phyloP scores from a whole-genome alignment of 1,140 invertebrate species.

The Cotesia glomerata region DNA sequence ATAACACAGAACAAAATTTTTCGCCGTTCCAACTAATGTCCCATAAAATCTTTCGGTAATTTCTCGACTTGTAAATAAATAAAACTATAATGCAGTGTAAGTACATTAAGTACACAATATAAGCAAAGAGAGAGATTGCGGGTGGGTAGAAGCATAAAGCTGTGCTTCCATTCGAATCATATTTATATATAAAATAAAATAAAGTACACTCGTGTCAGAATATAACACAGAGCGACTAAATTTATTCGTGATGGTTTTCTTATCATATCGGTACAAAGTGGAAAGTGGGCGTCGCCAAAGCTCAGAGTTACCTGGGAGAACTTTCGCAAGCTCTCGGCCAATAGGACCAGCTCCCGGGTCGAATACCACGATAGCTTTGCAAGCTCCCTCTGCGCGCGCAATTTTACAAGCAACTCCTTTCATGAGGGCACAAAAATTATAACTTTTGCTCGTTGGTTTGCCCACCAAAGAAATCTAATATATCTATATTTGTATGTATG shows the following conservation, averaged over 20 bases:
- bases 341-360: constrained; percentile 39
- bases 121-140: too few relatives aligned
- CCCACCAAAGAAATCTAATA: too few relatives aligned
- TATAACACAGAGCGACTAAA: constrained; percentile 46
- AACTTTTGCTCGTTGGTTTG: constrained; percentile 25
- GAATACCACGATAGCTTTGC: background rate
- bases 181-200: too few relatives aligned
- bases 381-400: constrained; percentile 29
- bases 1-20: background rate
- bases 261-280: constrained; percentile 30
- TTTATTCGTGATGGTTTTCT: constrained; percentile 44
- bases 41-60: too few relatives aligned
- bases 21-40: too few relatives aligned
- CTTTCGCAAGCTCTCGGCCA: constrained; percentile 57
- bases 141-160: too few relatives aligned
- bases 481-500: too few relatives aligned
- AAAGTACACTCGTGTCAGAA: background rate
- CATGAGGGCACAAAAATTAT: constrained; percentile 27
- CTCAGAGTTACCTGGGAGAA: constrained; percentile 49
- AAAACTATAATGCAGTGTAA: too few relatives aligned
- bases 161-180: too few relatives aligned
- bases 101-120: too few relatives aligned
- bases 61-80: too few relatives aligned
- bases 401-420: constrained; percentile 13
- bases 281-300: constrained; percentile 47